Base-by-base conservation (phyloP, 2,888 invertebrate genomes). In the Spialia ferax region DNA sequence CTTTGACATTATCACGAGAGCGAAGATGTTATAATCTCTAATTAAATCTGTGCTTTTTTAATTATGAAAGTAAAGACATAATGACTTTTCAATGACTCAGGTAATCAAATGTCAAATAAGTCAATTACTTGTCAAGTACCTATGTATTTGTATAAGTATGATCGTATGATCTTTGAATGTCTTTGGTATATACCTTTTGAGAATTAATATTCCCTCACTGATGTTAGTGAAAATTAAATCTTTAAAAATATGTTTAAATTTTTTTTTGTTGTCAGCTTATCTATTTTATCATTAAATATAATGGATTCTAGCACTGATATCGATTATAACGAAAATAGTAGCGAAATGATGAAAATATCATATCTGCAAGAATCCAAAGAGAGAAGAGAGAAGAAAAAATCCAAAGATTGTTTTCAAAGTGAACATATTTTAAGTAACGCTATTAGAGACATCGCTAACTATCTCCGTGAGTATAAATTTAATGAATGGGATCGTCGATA, bases 391-490 rank as follows among this genome's bases (percentile, higher is more conserved):
- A 35, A 35, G 35, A 35, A 35, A 35, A 11, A 11, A 3, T 35
- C 2, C 13, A 35, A 35, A 11, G 35, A 35, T 35, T 35, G 13
- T 35, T 13, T 78, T 22, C 77, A 77, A 23, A 80, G 82, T 38
- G 84, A 85, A 60, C 75, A 79, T 69, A 94, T 92, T 91, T 76
- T 88, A n/a, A 84, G 83, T 63, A 86, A 83, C 35, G 94, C 94
- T 6, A 78, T 96, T 63, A 88, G 88, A 73, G 94, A 95, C 74
- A 92, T 95, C 52, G 95, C 95, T 0, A 95, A 95, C 82, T 95
- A 94, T 77, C 83, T 96, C 68, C 87, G 96, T 56, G 88, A 94
- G 42, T 94, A 95, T 77, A 96, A 96, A 85, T 96, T 96, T 78
- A 95, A 94, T 75, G 95, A 95, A 77, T 95, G 94, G 84, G 96